Percentiles rank a stretch among this genome's conserved stretches.
These are phyloP conservation scores for Tragelaphus scriptus DNA, from an alignment of 2,113 vertebrate genomes.

Conservation along the genomic window DNA sequence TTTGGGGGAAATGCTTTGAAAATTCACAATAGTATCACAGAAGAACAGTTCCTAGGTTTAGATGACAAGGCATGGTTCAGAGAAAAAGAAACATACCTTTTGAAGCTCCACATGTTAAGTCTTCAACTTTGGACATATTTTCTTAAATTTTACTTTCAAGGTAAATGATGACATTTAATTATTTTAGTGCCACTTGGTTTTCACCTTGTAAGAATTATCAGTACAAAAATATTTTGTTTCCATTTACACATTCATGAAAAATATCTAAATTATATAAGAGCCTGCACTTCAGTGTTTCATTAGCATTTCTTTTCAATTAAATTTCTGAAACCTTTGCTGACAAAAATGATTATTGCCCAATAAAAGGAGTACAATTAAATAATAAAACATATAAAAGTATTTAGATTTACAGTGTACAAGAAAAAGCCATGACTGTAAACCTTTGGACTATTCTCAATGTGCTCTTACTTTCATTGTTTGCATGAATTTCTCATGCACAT, in stretches of 20 bases:
- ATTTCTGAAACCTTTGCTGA: neutral
- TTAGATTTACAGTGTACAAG: neutral
- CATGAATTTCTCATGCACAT: neutral
- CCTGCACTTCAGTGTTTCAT: neutral
- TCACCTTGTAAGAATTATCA: neutral
- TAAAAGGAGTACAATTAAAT: neutral
- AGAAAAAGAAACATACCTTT: neutral
- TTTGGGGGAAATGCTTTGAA: neutral
- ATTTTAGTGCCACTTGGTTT: neutral
- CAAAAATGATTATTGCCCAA: neutral
- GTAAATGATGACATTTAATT: neutral
- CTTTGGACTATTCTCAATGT: neutral
- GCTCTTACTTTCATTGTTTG: neutral
- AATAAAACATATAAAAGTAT: neutral
- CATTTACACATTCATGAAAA: neutral
- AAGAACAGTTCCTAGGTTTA: neutral
- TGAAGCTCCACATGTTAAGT: neutral
- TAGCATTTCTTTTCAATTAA: neutral
- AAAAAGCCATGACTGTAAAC: neutral
- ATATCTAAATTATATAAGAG: neutral
- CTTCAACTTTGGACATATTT: neutral
- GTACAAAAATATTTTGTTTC: neutral
- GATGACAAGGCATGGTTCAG: neutral
- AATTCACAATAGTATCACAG: accelerated
- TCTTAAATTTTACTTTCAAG: neutral